A percentile compares a stretch with the other conserved stretches of the same genome.
These are phyloP conservation scores for Schizotus pectinicornis DNA, from an alignment of 2,888 invertebrate species.

Conservation along the genomic window DNA sequence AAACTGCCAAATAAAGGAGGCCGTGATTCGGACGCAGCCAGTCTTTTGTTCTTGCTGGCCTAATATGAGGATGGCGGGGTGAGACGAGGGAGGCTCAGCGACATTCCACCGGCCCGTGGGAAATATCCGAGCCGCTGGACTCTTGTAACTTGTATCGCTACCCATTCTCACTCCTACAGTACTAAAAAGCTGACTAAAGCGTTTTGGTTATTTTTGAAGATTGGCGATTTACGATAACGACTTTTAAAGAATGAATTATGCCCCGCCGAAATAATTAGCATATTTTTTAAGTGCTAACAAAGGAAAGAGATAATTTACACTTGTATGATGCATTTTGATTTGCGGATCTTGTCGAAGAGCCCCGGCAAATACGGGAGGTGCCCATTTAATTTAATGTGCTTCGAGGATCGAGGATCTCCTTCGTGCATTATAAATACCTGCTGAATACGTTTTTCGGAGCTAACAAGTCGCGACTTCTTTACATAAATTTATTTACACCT, in stretches of 20 bases:
- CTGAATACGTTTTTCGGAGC: no score
- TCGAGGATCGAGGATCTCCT: no score
- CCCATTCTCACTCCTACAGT: constrained; percentile 53
- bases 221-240: constrained; percentile 47
- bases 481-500: no score
- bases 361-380: no score
- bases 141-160: constrained; percentile 46
- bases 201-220: constrained; percentile 48
- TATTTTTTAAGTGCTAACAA: not conserved
- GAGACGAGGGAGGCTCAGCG: constrained; percentile 47
- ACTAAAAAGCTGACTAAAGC: constrained; percentile 50
- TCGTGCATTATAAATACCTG: no score
- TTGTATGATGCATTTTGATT: no score
- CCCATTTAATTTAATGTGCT: no score
- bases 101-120: constrained; percentile 55
- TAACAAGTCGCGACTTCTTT: no score
- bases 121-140: constrained; percentile 42
- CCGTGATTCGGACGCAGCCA: constrained; percentile 46
- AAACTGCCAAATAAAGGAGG: constrained; percentile 46
- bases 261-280: constrained; percentile 32
- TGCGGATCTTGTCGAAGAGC: no score
- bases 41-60: constrained; percentile 51
- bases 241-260: constrained; percentile 41
- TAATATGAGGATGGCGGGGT: constrained; percentile 40
- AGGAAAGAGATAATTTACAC: no score